These are phyloP conservation scores for Leucophora obtusa DNA, from an alignment of 2,888 invertebrate species.

Conservation along the genomic window DNA sequence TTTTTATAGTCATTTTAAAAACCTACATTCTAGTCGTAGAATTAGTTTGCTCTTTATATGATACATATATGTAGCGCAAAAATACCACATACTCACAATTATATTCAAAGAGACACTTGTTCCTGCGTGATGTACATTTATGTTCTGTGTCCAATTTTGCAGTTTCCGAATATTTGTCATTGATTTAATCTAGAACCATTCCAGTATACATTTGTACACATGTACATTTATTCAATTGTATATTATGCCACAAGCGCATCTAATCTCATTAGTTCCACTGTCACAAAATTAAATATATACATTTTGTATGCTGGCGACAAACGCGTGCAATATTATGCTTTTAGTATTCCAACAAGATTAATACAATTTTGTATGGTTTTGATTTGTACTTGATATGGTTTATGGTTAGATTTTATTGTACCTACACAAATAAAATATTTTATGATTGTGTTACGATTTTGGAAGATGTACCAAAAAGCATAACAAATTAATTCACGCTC, in stretches of 20 bases:
- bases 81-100: neutral
- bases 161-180: constrained; percentile 73
- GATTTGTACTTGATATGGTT: constrained; percentile 69
- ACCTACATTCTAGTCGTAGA: too few relatives aligned
- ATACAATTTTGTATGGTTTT: constrained; percentile 60
- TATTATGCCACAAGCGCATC: constrained; percentile 70
- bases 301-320: constrained; percentile 63
- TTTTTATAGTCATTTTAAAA: too few relatives aligned
- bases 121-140: constrained; percentile 46
- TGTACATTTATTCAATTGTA: neutral
- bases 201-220: constrained; percentile 44
- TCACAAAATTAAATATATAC: constrained; percentile 77
- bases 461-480: neutral
- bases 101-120: constrained; percentile 49
- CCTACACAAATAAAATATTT: constrained; percentile 6
- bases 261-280: constrained; percentile 75
- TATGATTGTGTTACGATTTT: neutral
- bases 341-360: constrained; percentile 28
- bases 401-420: constrained; percentile 55
- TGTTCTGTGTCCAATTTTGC: constrained; percentile 72
- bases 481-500: neutral
- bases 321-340: constrained; percentile 9
- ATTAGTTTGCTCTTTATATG: too few relatives aligned
- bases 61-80: too few relatives aligned
- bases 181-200: constrained; percentile 47